Percentiles rank a stretch among this genome's conserved stretches.
Evolutionary conservation across 2,113 vertebrate genomes (phyloP).

Genomic region (Microtus oregoni): DNA sequence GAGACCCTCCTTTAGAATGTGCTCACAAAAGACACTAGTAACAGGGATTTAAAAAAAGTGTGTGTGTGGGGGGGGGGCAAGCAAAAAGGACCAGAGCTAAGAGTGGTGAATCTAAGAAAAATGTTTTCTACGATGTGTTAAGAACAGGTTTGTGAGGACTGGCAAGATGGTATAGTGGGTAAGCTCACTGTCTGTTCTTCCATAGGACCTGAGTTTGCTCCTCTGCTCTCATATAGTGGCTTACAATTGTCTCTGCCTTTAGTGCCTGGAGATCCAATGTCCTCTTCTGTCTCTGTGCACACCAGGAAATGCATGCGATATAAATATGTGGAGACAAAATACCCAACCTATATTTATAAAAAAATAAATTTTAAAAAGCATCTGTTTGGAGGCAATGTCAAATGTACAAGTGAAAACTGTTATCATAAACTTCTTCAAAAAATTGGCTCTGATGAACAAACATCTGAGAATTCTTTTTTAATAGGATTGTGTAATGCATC

Average conservation of each 20-base stretch:
- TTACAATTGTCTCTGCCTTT: no score
- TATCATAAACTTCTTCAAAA: neutral
- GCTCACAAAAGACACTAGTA: neutral
- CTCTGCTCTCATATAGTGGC: no score
- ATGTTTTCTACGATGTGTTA: neutral
- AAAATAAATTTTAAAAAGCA: neutral
- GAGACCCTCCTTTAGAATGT: neutral
- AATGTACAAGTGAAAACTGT: neutral
- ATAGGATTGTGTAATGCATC: neutral
- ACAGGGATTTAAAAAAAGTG: neutral
- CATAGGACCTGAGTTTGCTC: neutral
- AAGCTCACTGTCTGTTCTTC: neutral
- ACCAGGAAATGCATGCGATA: neutral
- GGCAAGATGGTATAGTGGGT: neutral
- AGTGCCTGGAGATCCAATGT: neutral
- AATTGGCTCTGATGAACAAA: neutral
- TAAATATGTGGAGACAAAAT: neutral
- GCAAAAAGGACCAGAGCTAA: neutral
- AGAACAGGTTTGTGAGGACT: neutral
- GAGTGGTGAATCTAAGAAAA: neutral
- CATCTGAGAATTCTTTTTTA: neutral
- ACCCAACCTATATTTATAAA: neutral
- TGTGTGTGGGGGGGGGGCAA: no score
- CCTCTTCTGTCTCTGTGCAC: neutral
- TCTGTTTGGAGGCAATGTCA: neutral